phyloP scores from a whole-genome alignment of 2,888 invertebrate genomes.

The Watsonalla cultraria region DNA sequence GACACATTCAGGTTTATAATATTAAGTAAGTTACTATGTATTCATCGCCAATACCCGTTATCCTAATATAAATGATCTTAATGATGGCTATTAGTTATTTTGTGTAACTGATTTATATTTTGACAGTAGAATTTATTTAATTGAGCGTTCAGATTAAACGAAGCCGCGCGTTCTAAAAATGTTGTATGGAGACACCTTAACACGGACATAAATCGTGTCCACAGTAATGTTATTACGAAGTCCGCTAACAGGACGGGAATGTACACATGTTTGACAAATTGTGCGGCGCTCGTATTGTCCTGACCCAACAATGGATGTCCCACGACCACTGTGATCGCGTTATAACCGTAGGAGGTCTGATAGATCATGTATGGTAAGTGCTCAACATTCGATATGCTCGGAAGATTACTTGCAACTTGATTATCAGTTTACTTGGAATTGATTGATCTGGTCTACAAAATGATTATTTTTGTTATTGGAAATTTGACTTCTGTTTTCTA shows the following conservation, averaged over 20 bases:
- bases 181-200: conserved; percentile 8
- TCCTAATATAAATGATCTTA: too few relatives aligned
- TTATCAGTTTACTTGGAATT: conserved; percentile 16
- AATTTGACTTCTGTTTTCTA: too few relatives aligned
- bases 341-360: conserved; percentile 2
- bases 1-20: too few relatives aligned
- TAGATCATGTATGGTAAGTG: conserved; percentile 14
- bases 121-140: too few relatives aligned
- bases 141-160: conserved; percentile 3
- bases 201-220: conserved; percentile 15
- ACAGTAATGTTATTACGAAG: conserved; percentile 15
- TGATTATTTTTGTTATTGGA: too few relatives aligned
- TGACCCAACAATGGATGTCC: conserved; percentile 15
- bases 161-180: conserved; percentile 1
- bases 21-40: too few relatives aligned
- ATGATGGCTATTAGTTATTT: too few relatives aligned
- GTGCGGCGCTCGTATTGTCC: conserved; percentile 30
- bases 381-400: conserved; percentile 7
- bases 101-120: too few relatives aligned
- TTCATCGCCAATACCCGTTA: too few relatives aligned
- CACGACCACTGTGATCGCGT: background rate
- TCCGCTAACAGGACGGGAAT: conserved; percentile 24
- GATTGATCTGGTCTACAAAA: conserved; percentile 11
- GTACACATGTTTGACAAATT: conserved; percentile 44
- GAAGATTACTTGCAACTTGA: background rate